Evolutionary conservation across 2,113 vertebrate genomes (phyloP), one percentile per base, ranked within the genome.

Genomic region (Pituophis catenifer): DNA sequence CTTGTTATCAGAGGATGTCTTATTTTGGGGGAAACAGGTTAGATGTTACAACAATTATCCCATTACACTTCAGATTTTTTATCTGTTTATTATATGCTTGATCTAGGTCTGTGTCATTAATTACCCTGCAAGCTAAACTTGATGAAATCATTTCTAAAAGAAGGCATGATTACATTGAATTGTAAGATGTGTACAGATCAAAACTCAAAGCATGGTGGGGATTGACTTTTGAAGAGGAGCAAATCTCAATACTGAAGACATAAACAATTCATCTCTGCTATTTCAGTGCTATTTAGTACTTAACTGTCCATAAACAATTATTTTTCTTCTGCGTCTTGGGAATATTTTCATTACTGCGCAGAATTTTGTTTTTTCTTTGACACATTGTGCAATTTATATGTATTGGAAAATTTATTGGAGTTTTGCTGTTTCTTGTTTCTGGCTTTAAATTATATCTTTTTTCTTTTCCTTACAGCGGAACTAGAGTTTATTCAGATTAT

Each of bases 401-500:
- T 44, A 85, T 59, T 9, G 33, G 48, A 19, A 70, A 70, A 65
- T 92, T 38, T 44, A 44, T 86, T 89, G 21, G 1, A 24, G 9
- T 53, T 26, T 26, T 54, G 12, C 13, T 89, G 50, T 3, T 44
- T 4, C 3, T 58, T 9, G 62, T 50, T 33, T 58, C 8, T 85
- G 0, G 33, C 10, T 58, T 29, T 33, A 55, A 91, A 3, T 96
- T 88, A 96, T 50, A 0, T 0, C 93, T 96, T 29, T 81, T 0
- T 65, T 38, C 21, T 90, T 88, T n/a, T 97, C 50, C 89, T 96
- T 93, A 53, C 97, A 99, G 99, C 99, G 98, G 99, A 99, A 98
- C 98, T 99, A 98, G 99, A 99, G 97, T 99, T 99, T 95, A 98
- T 99, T 98, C 99, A 99, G 97, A 99, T 99, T 96, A 98, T 99